These are phyloP conservation scores for Dallia pectoralis DNA, from an alignment of 2,797 vertebrate genomes.

Conservation along the genomic window DNA sequence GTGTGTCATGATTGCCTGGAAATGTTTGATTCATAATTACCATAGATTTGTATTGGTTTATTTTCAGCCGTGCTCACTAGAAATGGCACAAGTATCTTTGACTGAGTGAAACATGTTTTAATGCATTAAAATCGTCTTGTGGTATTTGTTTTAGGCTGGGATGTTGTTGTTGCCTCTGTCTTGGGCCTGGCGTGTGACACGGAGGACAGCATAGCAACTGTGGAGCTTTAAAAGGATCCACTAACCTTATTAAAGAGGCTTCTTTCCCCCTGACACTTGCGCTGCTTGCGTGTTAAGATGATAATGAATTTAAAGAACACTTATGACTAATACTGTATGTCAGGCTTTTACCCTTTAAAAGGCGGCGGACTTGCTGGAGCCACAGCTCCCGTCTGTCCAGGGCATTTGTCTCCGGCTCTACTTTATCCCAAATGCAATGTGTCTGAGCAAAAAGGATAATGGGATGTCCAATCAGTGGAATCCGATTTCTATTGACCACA, in stretches of 20 bases:
- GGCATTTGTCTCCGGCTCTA: conserved; percentile 67
- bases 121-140: conserved; percentile 61
- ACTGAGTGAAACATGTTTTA: conserved; percentile 55
- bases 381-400: conserved; percentile 72
- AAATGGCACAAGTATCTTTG: conserved; percentile 56
- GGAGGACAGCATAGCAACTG: conserved; percentile 72
- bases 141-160: conserved; percentile 63
- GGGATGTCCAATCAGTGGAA: conserved; percentile 88
- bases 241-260: conserved; percentile 78
- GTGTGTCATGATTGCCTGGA: conserved; percentile 20
- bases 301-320: conserved; percentile 89
- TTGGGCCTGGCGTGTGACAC: conserved; percentile 70
- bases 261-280: conserved; percentile 75
- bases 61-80: conserved; percentile 31
- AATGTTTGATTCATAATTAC: conserved; percentile 6
- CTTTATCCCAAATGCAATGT: conserved; percentile 66
- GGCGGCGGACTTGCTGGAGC: conserved; percentile 80
- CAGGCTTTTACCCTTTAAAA: conserved; percentile 83
- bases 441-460: conserved; percentile 78
- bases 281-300: conserved; percentile 76
- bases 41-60: conserved; percentile 24
- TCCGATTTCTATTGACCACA: conserved; percentile 87
- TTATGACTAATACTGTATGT: conserved; percentile 78
- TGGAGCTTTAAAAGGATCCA: conserved; percentile 75
- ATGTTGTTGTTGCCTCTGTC: conserved; percentile 61